These are phyloP conservation scores for Terrapene triunguis DNA, from an alignment of 2,113 vertebrate genomes.

Conservation along the genomic window DNA sequence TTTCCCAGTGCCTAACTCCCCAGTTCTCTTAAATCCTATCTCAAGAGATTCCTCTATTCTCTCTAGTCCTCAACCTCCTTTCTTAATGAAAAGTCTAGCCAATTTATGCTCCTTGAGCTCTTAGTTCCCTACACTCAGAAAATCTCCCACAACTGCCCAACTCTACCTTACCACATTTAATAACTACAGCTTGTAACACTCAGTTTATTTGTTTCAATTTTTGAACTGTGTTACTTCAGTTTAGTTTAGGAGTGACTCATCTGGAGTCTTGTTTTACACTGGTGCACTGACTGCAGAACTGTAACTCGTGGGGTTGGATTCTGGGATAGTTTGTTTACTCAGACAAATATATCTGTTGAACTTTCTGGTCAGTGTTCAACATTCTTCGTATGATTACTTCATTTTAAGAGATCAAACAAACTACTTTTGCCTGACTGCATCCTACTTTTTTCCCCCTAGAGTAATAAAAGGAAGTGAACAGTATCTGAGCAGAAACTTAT, in stretches of 20 bases:
- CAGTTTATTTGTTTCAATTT: neutral
- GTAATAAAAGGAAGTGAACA: neutral
- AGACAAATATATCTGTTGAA: neutral
- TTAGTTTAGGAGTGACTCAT: neutral
- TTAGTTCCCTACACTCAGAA: neutral
- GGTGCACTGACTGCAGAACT: neutral
- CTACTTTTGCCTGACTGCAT: neutral
- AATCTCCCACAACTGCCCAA: neutral
- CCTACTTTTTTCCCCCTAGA: neutral
- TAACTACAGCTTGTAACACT: neutral
- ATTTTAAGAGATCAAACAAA: neutral
- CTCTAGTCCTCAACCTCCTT: neutral
- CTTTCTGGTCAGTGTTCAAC: neutral
- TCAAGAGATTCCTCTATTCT: neutral
- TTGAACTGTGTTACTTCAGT: neutral
- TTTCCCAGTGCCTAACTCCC: neutral
- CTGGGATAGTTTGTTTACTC: neutral
- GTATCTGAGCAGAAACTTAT: neutral
- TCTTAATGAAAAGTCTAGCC: neutral
- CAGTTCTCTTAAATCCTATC: rapidly evolving
- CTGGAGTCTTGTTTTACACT: neutral
- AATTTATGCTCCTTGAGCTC: neutral
- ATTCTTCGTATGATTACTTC: neutral
- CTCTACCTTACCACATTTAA: neutral
- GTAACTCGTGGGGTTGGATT: neutral